phyloP scores from a whole-genome alignment of 2,797 vertebrate species.

The Myotis vivesi region DNA sequence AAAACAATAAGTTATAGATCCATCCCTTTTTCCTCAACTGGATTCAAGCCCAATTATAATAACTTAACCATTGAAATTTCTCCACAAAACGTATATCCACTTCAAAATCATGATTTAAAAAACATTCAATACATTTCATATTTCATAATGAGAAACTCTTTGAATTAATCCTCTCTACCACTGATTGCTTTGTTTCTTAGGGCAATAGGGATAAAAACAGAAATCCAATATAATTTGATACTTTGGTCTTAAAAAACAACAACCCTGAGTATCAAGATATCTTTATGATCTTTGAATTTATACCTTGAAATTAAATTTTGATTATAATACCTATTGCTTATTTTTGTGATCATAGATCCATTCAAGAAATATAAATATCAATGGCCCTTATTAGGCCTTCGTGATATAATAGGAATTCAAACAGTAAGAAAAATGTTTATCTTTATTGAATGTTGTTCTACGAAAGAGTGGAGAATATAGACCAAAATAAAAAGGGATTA shows the following conservation, averaged over 20 bases:
- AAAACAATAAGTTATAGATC: not conserved
- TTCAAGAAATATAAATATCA: not conserved
- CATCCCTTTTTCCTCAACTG: not conserved
- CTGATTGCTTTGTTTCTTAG: constrained; percentile 14
- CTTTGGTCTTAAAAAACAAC: not conserved
- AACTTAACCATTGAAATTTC: not conserved
- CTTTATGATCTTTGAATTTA: not conserved
- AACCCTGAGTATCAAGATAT: not conserved
- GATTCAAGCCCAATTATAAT: not conserved
- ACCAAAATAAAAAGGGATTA: not conserved
- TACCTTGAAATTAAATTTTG: not conserved
- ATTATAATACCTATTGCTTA: not conserved
- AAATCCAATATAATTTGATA: not conserved
- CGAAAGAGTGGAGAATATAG: not conserved
- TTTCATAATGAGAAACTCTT: not conserved
- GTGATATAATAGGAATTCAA: not conserved
- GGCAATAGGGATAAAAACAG: not conserved
- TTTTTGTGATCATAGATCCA: not conserved
- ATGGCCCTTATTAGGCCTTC: not conserved
- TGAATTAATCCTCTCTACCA: not conserved
- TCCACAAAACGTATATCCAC: not conserved
- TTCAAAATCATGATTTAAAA: constrained; percentile 40
- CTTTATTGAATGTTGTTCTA: not conserved
- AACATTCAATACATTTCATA: not conserved
- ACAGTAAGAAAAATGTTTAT: not conserved